Conservation (phyloP, 1,140 invertebrate species). For the Chrysomallon squamiferum region DNA sequence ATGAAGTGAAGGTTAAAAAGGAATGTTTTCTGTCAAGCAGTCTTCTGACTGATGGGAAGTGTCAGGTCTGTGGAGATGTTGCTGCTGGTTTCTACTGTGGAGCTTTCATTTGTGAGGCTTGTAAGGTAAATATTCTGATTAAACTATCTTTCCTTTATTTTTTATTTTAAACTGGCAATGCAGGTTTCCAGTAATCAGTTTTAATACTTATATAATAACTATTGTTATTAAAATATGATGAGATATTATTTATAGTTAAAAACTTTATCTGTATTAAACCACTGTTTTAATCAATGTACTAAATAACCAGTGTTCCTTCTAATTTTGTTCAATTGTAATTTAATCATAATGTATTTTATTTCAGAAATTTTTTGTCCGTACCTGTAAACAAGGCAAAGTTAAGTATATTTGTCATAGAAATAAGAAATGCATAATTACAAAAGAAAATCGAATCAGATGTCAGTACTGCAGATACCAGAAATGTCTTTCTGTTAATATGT, state of each 20-base stretch:
- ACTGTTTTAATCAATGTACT: too few species aligned
- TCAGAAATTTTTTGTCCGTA: conserved; percentile 64
- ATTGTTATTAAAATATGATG: too few species aligned
- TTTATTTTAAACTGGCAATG: too few species aligned
- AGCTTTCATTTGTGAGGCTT: conserved; percentile 64
- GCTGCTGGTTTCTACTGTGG: conserved; percentile 64
- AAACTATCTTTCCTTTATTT: too few species aligned
- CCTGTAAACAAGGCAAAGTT: conserved; percentile 51
- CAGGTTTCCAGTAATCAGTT: neutral
- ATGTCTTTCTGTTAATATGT: conserved; percentile 92
- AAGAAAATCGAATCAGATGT: conserved; percentile 70
- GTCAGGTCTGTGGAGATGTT: conserved; percentile 61
- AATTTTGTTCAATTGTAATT: too few species aligned
- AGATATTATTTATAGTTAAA: too few species aligned
- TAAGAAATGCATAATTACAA: conserved; percentile 57
- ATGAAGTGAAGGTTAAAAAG: too few species aligned
- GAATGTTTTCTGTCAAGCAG: too few species aligned
- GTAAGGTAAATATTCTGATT: conserved; percentile 56
- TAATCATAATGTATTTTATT: too few species aligned
- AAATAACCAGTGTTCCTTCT: too few species aligned
- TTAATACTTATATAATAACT: too few species aligned
- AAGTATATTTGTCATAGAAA: conserved; percentile 60
- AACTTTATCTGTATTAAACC: too few species aligned
- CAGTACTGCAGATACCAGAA: conserved; percentile 99
- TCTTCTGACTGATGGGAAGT: conserved; percentile 12